These are phyloP conservation scores for Macaria notata DNA, from an alignment of 2,888 invertebrate genomes.

Conservation along the genomic window DNA sequence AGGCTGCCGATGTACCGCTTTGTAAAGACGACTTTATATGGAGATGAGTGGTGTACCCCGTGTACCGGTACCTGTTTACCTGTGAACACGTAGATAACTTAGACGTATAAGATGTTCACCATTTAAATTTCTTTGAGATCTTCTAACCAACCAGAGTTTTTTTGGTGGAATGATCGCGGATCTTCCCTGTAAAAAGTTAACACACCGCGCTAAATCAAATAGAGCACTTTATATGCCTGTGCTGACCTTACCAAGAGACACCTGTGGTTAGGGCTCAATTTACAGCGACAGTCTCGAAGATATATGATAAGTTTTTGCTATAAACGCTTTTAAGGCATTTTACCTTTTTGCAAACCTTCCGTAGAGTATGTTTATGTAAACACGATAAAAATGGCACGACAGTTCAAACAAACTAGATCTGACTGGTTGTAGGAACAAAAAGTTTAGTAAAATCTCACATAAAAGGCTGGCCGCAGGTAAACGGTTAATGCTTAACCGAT, in stretches of 20 bases:
- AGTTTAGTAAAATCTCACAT: slow-evolving; percentile 6
- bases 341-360: slow-evolving; percentile 12
- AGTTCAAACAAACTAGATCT: slow-evolving; percentile 12
- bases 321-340: slow-evolving; percentile 19
- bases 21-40: slow-evolving; percentile 21
- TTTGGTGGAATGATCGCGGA: too few relatives aligned
- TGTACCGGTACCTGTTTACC: too few relatives aligned
- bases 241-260: slow-evolving; percentile 22
- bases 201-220: too few relatives aligned
- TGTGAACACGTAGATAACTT: too few relatives aligned
- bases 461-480: slow-evolving; percentile 19
- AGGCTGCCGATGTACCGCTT: slow-evolving; percentile 40
- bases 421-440: slow-evolving; percentile 8
- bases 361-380: slow-evolving; percentile 15
- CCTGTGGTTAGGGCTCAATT: slow-evolving; percentile 27
- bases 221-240: slow-evolving; percentile 9
- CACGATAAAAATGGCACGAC: slow-evolving; percentile 3
- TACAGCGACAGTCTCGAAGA: slow-evolving; percentile 24
- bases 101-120: too few relatives aligned
- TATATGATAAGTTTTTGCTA: slow-evolving; percentile 26
- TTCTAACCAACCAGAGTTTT: too few relatives aligned
- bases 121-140: too few relatives aligned
- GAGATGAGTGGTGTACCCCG: slow-evolving; percentile 5
- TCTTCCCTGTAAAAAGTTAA: too few relatives aligned
- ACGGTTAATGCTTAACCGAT: slow-evolving; percentile 24